Base-by-base conservation (phyloP, 2,113 vertebrate species). In the Andinoacara biseriatus region DNA sequence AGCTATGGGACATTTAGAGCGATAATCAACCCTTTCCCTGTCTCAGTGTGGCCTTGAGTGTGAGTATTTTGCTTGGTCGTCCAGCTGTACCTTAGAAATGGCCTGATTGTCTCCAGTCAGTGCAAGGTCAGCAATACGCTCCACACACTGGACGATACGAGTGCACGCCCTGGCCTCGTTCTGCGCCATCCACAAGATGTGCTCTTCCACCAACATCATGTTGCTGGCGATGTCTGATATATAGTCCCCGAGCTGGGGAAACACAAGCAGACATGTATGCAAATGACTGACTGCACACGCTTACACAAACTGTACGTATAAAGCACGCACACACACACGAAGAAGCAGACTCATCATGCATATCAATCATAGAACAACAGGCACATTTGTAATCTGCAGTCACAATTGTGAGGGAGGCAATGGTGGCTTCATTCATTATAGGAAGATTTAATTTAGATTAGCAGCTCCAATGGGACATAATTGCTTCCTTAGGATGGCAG, bases 141-240 rank as follows among this genome's bases (percentile, higher is more conserved):
- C 96, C 87, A 98, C 96, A 63, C 97, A 97, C 80, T 94, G 96
- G 33, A 98, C 97, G 46, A 98, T 97, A 14, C 97, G 96, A 1
- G 97, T 97, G 87, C 97, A 98, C 1, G 97, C 97, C 82, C 95
- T 92, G 54, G 96, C 96, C 87, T 98, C 96, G 5, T 95, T 97
- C 86, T 98, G 97, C 17, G 97, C 97, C 96, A 97, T 97, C 97
- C 97, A 98, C 87, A 98, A 82, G 22, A 97, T 91, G 1, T 97
- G 97, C 78, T 98, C 97, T 90, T 97, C 97, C 10, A 96, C 96
- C 20, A 95, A 89, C 97, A 98, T 98, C 90, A 97, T 95, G 90
- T 97, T 97, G 83, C 97, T 98, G 86, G 96, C 97, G 74, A 97
- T 96, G 90, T 97, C 97, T 22, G 95, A 93, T 33, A 98, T 94